Evolutionary conservation across 2,113 vertebrate species (phyloP).

Genomic region (Brachyistius frenatus): DNA sequence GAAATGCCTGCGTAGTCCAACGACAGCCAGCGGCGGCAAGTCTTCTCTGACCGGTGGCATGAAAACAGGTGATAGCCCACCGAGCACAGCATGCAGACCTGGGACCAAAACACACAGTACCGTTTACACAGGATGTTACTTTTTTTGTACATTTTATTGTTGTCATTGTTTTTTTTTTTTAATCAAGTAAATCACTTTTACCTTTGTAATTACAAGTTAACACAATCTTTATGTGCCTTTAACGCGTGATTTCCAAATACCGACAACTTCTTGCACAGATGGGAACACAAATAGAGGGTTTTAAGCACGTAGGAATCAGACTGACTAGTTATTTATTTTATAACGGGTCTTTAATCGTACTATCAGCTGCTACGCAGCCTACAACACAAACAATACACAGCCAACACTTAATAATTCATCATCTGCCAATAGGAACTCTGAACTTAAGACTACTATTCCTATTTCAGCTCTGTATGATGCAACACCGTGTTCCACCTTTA

Average conservation of each 20-base stretch:
- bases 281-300: neutral
- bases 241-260: neutral
- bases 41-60: constrained; percentile 97
- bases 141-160: neutral
- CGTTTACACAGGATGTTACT: neutral
- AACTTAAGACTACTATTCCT: neutral
- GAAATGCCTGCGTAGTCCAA: constrained; percentile 97
- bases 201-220: neutral
- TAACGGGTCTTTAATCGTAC: neutral
- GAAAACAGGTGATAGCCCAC: constrained; percentile 97
- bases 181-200: neutral
- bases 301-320: neutral
- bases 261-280: neutral
- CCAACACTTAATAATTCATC: neutral
- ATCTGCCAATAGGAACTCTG: neutral
- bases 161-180: neutral
- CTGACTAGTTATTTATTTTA: neutral
- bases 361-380: constrained; percentile 10
- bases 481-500: neutral
- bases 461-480: neutral
- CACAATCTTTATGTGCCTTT: neutral
- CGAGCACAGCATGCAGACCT: constrained; percentile 99
- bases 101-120: neutral
- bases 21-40: constrained; percentile 94
- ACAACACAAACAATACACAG: constrained; percentile 9